These are phyloP conservation scores for Plusia festucae DNA, from an alignment of 2,888 invertebrate genomes.

Conservation along the genomic window DNA sequence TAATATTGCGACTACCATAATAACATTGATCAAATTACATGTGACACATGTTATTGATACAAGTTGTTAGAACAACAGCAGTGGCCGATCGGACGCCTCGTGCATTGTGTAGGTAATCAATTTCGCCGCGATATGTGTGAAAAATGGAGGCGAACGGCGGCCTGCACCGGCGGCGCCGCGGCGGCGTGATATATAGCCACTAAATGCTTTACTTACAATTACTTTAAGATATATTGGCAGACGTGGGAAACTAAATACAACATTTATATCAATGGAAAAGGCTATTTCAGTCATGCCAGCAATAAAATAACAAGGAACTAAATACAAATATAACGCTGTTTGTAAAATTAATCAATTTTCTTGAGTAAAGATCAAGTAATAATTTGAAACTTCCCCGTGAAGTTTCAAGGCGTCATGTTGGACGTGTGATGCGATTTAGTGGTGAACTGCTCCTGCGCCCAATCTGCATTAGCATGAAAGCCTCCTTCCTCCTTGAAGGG, in stretches of 20 bases:
- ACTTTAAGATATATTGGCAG: slow-evolving; percentile 69
- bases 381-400: slow-evolving; percentile 47
- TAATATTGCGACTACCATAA: slow-evolving; percentile 50
- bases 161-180: slow-evolving; percentile 65
- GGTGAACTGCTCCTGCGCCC: slow-evolving; percentile 80
- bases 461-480: slow-evolving; percentile 85
- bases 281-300: slow-evolving; percentile 16
- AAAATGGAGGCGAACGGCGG: slow-evolving; percentile 71
- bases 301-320: slow-evolving; percentile 14
- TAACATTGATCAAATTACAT: slow-evolving; percentile 25
- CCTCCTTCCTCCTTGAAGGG: slow-evolving; percentile 78
- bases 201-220: slow-evolving; percentile 76
- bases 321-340: not conserved
- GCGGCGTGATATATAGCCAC: slow-evolving; percentile 73
- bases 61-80: slow-evolving; percentile 39
- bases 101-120: slow-evolving; percentile 70
- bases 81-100: slow-evolving; percentile 48
- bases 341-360: not conserved
- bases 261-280: slow-evolving; percentile 27
- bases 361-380: slow-evolving; percentile 19
- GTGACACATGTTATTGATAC: slow-evolving; percentile 34
- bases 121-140: slow-evolving; percentile 75
- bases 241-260: slow-evolving; percentile 65
- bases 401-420: slow-evolving; percentile 59
- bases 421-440: slow-evolving; percentile 82